Evolutionary conservation across 2,888 invertebrate genomes (phyloP).

Genomic region (Athetis lepigone): DNA sequence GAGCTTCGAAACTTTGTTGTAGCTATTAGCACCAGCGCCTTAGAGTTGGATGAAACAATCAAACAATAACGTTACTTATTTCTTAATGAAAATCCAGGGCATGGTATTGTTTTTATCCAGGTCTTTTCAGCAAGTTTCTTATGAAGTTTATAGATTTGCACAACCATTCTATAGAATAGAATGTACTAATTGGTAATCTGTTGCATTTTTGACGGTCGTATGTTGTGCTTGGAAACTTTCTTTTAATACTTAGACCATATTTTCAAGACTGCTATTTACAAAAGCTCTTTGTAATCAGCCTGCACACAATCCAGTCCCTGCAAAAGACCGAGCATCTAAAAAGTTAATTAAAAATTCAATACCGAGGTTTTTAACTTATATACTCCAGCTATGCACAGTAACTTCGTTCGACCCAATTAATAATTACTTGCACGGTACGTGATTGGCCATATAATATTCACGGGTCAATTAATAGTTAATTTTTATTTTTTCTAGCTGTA

Average conservation of each 20-base stretch:
- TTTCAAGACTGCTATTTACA: not conserved
- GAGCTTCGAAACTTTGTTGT: constrained; percentile 21
- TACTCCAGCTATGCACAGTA: constrained; percentile 10
- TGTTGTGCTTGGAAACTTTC: no score
- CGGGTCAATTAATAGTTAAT: constrained; percentile 45
- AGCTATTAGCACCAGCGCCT: constrained; percentile 8
- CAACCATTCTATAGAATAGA: not conserved
- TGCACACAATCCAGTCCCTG: not conserved
- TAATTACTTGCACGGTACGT: constrained; percentile 39
- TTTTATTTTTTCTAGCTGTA: constrained; percentile 37
- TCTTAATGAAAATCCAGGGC: not conserved
- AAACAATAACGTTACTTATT: not conserved
- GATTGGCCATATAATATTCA: constrained; percentile 52
- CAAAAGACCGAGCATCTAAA: not conserved
- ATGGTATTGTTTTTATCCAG: not conserved
- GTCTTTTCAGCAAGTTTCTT: not conserved
- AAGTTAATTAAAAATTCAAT: constrained; percentile 13
- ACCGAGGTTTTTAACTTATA: constrained; percentile 29
- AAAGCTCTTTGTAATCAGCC: not conserved
- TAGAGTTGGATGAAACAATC: constrained; percentile 18
- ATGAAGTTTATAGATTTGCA: not conserved
- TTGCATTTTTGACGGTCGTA: no score
- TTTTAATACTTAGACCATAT: not conserved
- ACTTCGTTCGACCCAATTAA: constrained; percentile 44
- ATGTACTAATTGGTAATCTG: no score